phyloP scores from a whole-genome alignment of 2,797 vertebrate genomes.

The Poliocrania exsul region DNA sequence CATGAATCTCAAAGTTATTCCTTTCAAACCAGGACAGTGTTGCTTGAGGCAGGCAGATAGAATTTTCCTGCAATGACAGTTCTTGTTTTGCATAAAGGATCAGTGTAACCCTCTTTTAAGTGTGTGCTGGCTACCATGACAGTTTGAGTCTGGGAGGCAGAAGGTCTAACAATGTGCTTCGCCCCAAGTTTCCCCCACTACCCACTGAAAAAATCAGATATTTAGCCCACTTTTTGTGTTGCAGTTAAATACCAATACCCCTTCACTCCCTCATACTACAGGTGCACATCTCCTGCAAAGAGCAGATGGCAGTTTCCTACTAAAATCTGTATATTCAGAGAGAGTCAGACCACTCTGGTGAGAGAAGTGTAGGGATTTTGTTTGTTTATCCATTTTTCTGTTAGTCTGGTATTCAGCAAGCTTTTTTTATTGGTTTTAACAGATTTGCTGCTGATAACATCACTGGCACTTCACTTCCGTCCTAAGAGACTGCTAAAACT shows the following conservation, averaged over 20 bases:
- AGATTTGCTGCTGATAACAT: not conserved
- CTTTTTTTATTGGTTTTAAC: not conserved
- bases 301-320: not conserved
- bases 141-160: not conserved
- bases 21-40: not conserved
- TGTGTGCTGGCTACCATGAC: not conserved
- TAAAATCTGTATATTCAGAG: not conserved
- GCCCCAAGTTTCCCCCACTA: fast-evolving
- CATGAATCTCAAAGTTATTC: not conserved
- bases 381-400: not conserved
- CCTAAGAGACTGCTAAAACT: not conserved
- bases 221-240: not conserved
- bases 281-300: not conserved
- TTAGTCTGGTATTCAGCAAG: not conserved
- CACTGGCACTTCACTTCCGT: not conserved
- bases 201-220: not conserved
- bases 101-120: not conserved
- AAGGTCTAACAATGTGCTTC: not conserved
- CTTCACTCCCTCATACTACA: fast-evolving
- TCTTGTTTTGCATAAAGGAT: not conserved
- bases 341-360: not conserved
- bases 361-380: not conserved
- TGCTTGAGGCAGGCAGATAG: not conserved
- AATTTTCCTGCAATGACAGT: not conserved
- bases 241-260: not conserved